A percentile compares a stretch with the other conserved stretches of the same genome.
Evolutionary conservation across 2,888 invertebrate species (phyloP).

Genomic region (Clepsis dumicolana): DNA sequence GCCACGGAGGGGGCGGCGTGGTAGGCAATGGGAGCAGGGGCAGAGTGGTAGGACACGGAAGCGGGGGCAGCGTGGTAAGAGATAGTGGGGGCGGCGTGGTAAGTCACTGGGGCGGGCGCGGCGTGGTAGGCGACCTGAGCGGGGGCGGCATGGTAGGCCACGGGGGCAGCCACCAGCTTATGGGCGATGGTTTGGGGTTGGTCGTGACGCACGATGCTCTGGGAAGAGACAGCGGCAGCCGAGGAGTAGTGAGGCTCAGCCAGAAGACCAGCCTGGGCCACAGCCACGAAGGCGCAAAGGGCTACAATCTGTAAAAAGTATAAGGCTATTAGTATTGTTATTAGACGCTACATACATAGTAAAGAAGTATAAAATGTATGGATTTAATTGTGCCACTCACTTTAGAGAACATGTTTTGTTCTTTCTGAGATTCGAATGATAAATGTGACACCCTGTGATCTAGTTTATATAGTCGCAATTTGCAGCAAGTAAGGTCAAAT

Average conservation of each 20-base stretch:
- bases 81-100: conserved; percentile 33
- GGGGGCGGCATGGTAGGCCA: conserved; percentile 48
- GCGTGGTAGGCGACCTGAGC: conserved; percentile 44
- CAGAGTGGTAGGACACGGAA: conserved; percentile 19
- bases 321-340: not conserved
- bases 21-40: conserved; percentile 37
- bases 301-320: conserved; percentile 15
- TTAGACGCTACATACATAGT: not conserved
- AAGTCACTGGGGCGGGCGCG: conserved; percentile 30
- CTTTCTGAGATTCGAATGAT: conserved; percentile 25
- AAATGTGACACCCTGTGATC: conserved; percentile 36
- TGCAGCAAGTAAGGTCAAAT: conserved; percentile 14
- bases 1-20: conserved; percentile 47
- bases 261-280: conserved; percentile 50
- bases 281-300: conserved; percentile 47
- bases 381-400: conserved; percentile 15
- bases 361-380: not conserved
- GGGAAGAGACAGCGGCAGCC: conserved; percentile 50
- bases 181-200: conserved; percentile 32
- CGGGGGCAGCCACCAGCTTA: conserved; percentile 47
- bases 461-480: conserved; percentile 33
- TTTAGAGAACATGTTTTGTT: conserved; percentile 40
- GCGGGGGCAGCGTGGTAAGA: conserved; percentile 37
- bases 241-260: conserved; percentile 34
- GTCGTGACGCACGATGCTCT: conserved; percentile 54